Evolutionary conservation across 2,888 invertebrate genomes (phyloP), one percentile per base, ranked within the genome.

Genomic region (Ganaspis brasiliensis): DNA sequence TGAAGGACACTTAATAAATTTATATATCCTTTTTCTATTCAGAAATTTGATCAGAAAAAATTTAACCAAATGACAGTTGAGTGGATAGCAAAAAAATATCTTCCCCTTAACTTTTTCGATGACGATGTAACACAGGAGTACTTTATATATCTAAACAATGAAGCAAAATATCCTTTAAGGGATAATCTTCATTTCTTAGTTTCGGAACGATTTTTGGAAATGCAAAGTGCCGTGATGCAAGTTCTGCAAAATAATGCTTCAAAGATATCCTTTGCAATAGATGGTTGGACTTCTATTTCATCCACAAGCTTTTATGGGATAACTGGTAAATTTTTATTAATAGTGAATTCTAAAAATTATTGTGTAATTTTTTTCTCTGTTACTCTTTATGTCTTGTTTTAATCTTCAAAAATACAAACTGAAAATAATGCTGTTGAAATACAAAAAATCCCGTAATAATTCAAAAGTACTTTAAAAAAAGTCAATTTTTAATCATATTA

Each of bases 261-360:
- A 5, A 45, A 45, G n/a, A 45, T 45, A 45, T 45, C n/a, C 3
- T 45, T 45, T 10, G 0, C 45, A 45, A 4, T 45, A 2, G 45
- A 45, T n/a, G 45, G 40, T 12, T 8, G 1, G 10, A 40, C 40
- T 40, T 35, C 35, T 35, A 35, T 35, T 35, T 35, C 35, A 6
- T 6, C 35, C 9, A 35, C 35, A 35, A 6, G 35, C 9, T 35
- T 35, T 35, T 35, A 35, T 8, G 35, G 35, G 5, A 35, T 35
- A 6, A 35, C 35, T 35, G 35, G 35, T 35, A 35, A 6, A 35
- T 6, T 35, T 35, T 35, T 35, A 6, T 35, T 35, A 87, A n/a
- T n/a, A n/a, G n/a, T n/a, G n/a, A n/a, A n/a, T n/a, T n/a, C n/a
- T n/a, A n/a, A n/a, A n/a, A n/a, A n/a, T n/a, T n/a, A n/a, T n/a